Percentiles rank a stretch among this genome's conserved stretches.
Evolutionary conservation across 2,888 invertebrate species (phyloP).

Genomic region (Neocrepidodera transversa): DNA sequence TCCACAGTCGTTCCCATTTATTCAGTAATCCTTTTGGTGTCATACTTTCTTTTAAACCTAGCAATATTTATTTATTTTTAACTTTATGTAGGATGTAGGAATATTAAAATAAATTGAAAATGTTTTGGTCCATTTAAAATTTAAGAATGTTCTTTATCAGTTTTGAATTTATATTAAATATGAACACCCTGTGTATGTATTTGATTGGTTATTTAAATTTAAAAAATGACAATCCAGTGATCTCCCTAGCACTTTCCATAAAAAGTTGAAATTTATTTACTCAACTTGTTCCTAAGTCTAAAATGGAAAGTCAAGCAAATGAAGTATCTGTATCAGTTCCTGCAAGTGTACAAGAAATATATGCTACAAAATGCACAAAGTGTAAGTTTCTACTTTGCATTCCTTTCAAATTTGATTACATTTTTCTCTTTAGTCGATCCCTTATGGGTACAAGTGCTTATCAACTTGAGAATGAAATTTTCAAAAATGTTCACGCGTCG

Average conservation of each 20-base stretch:
- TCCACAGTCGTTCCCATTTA: too few relatives aligned
- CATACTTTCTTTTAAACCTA: too few relatives aligned
- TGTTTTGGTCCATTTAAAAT: too few relatives aligned
- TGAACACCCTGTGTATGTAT: constrained; percentile 5
- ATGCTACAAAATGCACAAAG: constrained; percentile 37
- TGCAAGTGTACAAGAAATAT: constrained; percentile 34
- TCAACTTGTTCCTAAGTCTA: constrained; percentile 33
- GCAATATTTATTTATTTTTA: too few relatives aligned
- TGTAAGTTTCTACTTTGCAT: constrained; percentile 28
- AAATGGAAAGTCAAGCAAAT: constrained; percentile 38
- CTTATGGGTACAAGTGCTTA: constrained; percentile 48
- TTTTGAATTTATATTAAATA: background rate
- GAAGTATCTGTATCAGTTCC: constrained; percentile 25
- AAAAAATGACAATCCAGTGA: constrained; percentile 11
- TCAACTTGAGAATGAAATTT: constrained; percentile 49
- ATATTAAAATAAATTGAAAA: too few relatives aligned
- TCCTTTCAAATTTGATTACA: background rate
- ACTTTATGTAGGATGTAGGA: too few relatives aligned
- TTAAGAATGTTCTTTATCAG: too few relatives aligned
- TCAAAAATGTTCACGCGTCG: constrained; percentile 47
- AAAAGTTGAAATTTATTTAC: constrained; percentile 41
- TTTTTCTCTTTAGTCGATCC: constrained; percentile 41
- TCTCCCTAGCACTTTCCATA: constrained; percentile 1
- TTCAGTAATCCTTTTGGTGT: too few relatives aligned
- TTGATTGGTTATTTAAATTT: background rate